Evolutionary conservation across 2,113 vertebrate species (phyloP).

Genomic region (Cygnus atratus): DNA sequence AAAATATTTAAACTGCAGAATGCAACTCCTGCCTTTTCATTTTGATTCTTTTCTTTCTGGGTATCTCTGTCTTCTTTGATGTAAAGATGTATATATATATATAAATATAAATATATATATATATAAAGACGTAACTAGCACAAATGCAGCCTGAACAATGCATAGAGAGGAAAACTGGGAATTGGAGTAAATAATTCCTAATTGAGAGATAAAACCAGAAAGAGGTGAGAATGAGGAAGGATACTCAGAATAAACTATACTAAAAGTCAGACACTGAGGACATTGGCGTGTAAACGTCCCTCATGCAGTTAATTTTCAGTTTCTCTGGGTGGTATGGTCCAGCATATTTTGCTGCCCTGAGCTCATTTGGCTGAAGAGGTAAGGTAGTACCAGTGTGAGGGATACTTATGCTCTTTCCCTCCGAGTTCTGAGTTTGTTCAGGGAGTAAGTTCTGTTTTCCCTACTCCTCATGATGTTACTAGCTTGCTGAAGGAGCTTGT

Average conservation of each 20-base stretch:
- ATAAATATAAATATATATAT: too few relatives aligned
- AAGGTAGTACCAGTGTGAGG: not conserved
- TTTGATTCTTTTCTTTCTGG: not conserved
- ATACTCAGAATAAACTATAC: not conserved
- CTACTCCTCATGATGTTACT: not conserved
- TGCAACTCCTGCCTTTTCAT: not conserved
- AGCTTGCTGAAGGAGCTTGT: not conserved
- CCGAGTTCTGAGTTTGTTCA: not conserved
- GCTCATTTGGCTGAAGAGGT: not conserved
- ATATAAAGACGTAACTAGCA: not conserved
- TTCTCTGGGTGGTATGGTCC: not conserved
- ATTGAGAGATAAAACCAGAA: not conserved
- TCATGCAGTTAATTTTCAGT: not conserved
- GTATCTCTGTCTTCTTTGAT: not conserved
- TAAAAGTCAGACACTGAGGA: not conserved
- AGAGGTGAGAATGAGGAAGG: not conserved
- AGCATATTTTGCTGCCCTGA: not conserved
- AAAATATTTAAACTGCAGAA: not conserved
- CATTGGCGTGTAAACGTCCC: accelerated
- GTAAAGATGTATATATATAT: too few relatives aligned
- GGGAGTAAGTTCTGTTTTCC: not conserved
- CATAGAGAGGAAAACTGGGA: not conserved
- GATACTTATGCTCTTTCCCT: not conserved
- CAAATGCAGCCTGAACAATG: not conserved
- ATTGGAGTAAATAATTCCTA: not conserved